Evolutionary conservation across 2,888 invertebrate genomes (phyloP), one percentile per base, ranked within the genome.

Genomic region (Lochmaea crataegi): DNA sequence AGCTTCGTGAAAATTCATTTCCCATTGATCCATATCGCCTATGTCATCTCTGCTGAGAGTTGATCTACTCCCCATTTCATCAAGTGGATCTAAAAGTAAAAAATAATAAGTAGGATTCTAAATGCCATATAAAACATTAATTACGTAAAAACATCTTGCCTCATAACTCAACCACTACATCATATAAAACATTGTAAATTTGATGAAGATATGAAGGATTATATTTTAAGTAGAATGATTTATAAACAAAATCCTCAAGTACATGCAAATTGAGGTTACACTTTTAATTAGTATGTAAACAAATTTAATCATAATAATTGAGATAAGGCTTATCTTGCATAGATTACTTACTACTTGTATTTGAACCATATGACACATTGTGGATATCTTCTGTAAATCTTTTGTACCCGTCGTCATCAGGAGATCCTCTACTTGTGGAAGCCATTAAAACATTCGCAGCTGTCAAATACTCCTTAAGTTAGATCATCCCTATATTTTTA

Each of bases 1-100:
- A 16, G 96, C 95, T 83, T 96, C 95, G 82, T 95, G 94, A 84
- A 95, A 96, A 86, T 96, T 96, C 92, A 95, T 94, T 86, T 94
- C 93, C 95, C 95, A 96, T 79, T 93, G 92, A 82, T 91, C 90
- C 72, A 89, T 89, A 38, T 85, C 84, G 80, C 88, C 87, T 66
- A 88, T 86, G 12, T 90, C 89, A 14, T 86, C 88, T 71, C 85
- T 80, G 85, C 90, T 90, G 26, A 91, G 88, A 9, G 90, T 91
- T 58, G 91, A 91, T 58, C 91, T 86, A 84, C 90, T 91, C 68
- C 91, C 91, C 89, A 91, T 90, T 86, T 91, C 91, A 82, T 91
- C 88, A 41, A 89, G 85, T 18, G 88, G 87, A 77, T 86, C 87
- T 85, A 72, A 83, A 73, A 81, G 45, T 56, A 12, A 53, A 32